These are phyloP conservation scores for Grus americana DNA, from an alignment of 2,113 vertebrate genomes.

Conservation along the genomic window DNA sequence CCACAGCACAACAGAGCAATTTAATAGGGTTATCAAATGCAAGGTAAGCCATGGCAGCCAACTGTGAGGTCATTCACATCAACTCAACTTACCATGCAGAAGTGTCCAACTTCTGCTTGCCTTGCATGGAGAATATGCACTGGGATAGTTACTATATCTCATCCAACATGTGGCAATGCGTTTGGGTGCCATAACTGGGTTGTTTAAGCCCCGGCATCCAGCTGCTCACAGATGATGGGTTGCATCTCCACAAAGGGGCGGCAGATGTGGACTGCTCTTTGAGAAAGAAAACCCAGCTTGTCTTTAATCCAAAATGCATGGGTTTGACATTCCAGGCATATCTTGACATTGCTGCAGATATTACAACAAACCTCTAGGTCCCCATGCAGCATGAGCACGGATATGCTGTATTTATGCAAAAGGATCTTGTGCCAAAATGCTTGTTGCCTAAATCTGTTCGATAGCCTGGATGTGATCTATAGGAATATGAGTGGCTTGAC, in stretches of 20 bases:
- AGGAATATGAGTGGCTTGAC: not conserved
- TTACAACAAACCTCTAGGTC: not conserved
- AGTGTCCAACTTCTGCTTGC: not conserved
- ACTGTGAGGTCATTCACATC: not conserved
- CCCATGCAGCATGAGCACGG: rapidly evolving
- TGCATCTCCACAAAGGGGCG: not conserved
- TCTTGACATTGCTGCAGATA: not conserved
- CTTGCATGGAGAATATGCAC: not conserved
- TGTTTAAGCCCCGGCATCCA: not conserved
- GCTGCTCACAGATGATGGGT: not conserved
- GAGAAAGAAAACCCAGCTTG: not conserved
- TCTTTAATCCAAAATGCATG: not conserved
- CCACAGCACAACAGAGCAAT: not conserved
- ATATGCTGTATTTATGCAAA: not conserved
- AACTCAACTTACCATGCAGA: not conserved
- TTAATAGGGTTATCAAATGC: not conserved
- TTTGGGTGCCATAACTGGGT: not conserved
- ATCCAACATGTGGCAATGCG: not conserved
- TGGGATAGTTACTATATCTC: not conserved
- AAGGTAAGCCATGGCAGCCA: not conserved
- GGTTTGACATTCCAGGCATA: not conserved
- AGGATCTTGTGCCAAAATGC: not conserved
- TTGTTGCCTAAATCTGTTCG: not conserved
- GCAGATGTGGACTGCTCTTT: not conserved
- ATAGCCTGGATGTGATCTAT: not conserved